Percentiles rank a stretch among this genome's conserved stretches.
Conservation (phyloP, 1,140 invertebrate genomes). For the Dendroctonus ponderosae region DNA sequence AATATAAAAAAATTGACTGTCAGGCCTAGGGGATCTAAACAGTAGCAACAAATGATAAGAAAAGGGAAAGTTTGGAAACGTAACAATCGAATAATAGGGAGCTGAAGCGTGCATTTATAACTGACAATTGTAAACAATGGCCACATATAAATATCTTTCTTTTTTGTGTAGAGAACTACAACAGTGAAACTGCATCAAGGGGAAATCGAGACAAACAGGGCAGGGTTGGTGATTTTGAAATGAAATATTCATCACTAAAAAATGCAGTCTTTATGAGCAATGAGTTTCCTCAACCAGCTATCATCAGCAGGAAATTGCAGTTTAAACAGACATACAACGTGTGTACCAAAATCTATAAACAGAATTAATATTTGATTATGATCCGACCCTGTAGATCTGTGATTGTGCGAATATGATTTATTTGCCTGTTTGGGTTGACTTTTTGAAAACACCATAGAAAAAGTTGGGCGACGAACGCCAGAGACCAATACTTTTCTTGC, state of each 20-base stretch:
- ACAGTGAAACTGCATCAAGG: conserved; percentile 4
- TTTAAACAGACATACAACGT: too few species aligned
- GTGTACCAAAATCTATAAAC: too few species aligned
- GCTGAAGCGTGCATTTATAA: conserved; percentile 17
- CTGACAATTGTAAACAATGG: conserved; percentile 18
- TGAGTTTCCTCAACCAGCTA: too few species aligned
- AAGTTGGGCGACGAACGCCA: conserved; percentile 17
- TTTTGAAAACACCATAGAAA: conserved; percentile 9
- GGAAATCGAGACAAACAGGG: not conserved
- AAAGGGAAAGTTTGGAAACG: conserved; percentile 4
- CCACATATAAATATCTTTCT: conserved; percentile 17
- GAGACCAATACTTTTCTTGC: conserved; percentile 18
- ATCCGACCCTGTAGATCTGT: not conserved
- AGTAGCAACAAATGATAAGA: conserved; percentile 9
- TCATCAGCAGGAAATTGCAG: too few species aligned
- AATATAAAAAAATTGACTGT: not conserved
- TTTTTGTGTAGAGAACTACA: conserved; percentile 1
- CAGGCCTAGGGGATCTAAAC: not conserved
- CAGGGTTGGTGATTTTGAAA: not conserved
- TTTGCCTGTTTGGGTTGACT: conserved; percentile 12
- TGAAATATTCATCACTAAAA: too few species aligned
- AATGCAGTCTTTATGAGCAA: not conserved
- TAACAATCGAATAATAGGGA: conserved; percentile 12
- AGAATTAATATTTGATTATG: not conserved
- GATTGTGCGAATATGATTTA: conserved; percentile 6